These are phyloP conservation scores for Argyresthia albistria DNA, from an alignment of 2,888 invertebrate genomes.

Conservation along the genomic window DNA sequence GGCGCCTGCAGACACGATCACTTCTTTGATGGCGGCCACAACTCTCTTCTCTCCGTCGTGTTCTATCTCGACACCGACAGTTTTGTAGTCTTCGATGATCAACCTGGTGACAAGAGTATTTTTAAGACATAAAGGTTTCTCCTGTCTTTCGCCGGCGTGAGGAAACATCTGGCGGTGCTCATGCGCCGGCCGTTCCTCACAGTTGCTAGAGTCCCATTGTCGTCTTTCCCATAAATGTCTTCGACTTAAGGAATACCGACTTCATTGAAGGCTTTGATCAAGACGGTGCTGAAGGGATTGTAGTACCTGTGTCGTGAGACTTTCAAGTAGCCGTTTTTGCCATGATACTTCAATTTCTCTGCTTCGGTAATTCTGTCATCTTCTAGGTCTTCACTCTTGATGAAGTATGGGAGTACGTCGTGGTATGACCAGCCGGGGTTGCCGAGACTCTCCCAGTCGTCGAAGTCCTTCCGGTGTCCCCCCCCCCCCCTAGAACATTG, in stretches of 20 bases:
- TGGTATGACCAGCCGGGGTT: constrained; percentile 72
- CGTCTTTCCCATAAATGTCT: constrained; percentile 81
- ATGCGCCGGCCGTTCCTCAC: constrained; percentile 77
- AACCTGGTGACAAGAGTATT: constrained; percentile 48
- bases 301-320: constrained; percentile 21
- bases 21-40: constrained; percentile 51
- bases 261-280: constrained; percentile 31
- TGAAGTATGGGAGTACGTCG: constrained; percentile 59
- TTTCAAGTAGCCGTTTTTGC: constrained; percentile 42
- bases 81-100: constrained; percentile 25
- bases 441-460: constrained; percentile 66
- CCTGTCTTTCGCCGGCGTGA: constrained; percentile 44
- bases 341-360: constrained; percentile 32
- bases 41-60: constrained; percentile 34
- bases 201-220: constrained; percentile 82
- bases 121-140: constrained; percentile 29
- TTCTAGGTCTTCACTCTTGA: constrained; percentile 58
- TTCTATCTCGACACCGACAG: constrained; percentile 39
- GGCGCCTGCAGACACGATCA: constrained; percentile 61
- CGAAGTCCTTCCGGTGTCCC: constrained; percentile 65
- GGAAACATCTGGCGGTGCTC: constrained; percentile 80
- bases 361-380: constrained; percentile 22
- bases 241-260: constrained; percentile 71
- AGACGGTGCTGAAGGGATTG: constrained; percentile 10
- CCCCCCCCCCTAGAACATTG: constrained; percentile 71